Evolutionary conservation across 2,113 vertebrate species (phyloP), one percentile per base, ranked within the genome.

Genomic region (Condylura cristata): DNA sequence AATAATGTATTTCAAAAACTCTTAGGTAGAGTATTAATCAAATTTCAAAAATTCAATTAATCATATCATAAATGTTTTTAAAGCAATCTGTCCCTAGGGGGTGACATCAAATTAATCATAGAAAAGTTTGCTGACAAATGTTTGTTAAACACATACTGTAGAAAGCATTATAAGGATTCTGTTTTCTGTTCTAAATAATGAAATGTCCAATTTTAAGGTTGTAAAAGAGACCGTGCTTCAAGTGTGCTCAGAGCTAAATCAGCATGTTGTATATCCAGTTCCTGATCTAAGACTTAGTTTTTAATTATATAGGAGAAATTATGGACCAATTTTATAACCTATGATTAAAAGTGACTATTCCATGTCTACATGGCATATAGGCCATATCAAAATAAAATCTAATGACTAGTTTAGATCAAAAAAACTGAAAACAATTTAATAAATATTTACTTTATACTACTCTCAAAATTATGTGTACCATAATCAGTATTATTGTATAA

Each of bases 1-100:
- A 58, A 82, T 83, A 79, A 71, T 26, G 6, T 83, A 82, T 71
- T 89, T 89, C 66, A 51, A 95, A 58, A 86, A 10, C 30, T 92
- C 39, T 28, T 53, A 90, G 60, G 30, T 90, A 12, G 0, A 90
- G 6, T 60, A 70, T 37, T 90, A 95, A 80, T 87, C 66, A 96
- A 68, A 63, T 93, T 86, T 89, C 46, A 89, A 92, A 93, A 93
- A 94, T 56, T 90, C 10, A 92, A 83, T 94, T 90, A 96, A 87
- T 89, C 16, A 90, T 83, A 61, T 16, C 41, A 61, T 72, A 83
- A 39, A 87, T 96, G 20, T 86, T 68, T 89, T 86, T 58, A 92
- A 96, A 86, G 8, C 6, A 89, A 32, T 71, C 6, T 48, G 82
- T 88, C 16, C 53, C 37, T 61, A 34, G 8, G 28, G 39, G 17